Percentiles rank a stretch among this genome's conserved stretches.
Conservation (phyloP, 2,888 invertebrate species). For the Lasioglossum morio region DNA sequence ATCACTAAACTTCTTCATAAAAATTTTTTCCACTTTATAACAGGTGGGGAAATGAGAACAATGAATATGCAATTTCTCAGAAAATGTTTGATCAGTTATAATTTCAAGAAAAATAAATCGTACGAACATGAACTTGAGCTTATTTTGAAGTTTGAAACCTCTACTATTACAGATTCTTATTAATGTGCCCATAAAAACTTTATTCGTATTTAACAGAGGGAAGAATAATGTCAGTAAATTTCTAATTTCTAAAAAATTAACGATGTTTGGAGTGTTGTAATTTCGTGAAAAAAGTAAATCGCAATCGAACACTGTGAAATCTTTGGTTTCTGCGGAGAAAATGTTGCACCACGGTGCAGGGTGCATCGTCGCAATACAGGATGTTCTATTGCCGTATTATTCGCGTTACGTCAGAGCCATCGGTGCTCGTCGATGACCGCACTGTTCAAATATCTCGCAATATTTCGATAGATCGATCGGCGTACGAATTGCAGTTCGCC, state of each 20-base stretch:
- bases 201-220: too few relatives aligned
- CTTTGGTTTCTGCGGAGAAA: too few relatives aligned
- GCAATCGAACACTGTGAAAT: background rate
- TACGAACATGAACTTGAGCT: too few relatives aligned
- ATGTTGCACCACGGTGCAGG: background rate
- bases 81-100: too few relatives aligned
- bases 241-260: too few relatives aligned
- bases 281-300: background rate
- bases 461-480: background rate
- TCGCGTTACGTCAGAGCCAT: conserved; percentile 2
- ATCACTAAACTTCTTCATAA: background rate
- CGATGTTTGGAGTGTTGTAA: background rate
- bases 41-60: background rate
- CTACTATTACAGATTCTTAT: too few relatives aligned
- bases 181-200: too few relatives aligned
- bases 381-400: background rate
- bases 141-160: too few relatives aligned
- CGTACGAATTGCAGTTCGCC: background rate
- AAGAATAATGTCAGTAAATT: too few relatives aligned
- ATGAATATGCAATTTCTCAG: too few relatives aligned
- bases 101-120: too few relatives aligned
- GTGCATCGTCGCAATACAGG: conserved; percentile 2
- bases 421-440: background rate
- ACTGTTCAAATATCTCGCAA: background rate
- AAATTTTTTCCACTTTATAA: background rate